These are phyloP conservation scores for Tenthredo scrophulariae DNA, from an alignment of 2,888 invertebrate genomes.

Conservation along the genomic window DNA sequence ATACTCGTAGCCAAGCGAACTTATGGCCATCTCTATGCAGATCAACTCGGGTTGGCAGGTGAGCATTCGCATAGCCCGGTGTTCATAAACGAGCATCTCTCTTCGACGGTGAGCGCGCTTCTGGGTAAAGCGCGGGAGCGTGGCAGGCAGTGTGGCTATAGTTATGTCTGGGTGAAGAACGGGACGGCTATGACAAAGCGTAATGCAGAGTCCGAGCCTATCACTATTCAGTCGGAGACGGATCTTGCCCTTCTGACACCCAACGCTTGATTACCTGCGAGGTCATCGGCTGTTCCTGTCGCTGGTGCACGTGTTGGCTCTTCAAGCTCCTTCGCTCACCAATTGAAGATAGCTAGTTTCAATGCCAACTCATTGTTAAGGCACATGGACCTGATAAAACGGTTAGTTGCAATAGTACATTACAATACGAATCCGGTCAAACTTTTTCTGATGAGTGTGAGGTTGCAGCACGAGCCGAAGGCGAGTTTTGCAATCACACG, in stretches of 20 bases:
- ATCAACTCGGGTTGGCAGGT: too few relatives aligned
- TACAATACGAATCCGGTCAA: too few relatives aligned
- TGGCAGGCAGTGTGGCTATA: neutral
- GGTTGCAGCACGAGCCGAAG: too few relatives aligned
- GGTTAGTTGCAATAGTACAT: too few relatives aligned
- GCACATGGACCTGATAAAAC: neutral
- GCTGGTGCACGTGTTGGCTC: neutral
- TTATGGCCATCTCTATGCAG: too few relatives aligned
- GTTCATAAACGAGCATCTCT: neutral
- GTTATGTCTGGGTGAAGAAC: conserved; percentile 3
- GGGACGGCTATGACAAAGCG: neutral
- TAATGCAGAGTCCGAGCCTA: neutral
- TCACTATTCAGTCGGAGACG: neutral
- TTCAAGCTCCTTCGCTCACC: neutral
- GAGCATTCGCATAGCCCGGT: too few relatives aligned
- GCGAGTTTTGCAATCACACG: too few relatives aligned
- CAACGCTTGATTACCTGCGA: neutral
- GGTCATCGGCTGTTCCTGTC: neutral
- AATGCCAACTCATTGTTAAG: neutral
- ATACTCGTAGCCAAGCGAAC: too few relatives aligned
- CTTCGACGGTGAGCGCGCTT: neutral
- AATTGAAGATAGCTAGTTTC: neutral
- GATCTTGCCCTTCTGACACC: neutral
- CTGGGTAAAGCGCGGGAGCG: neutral
- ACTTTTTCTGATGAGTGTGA: too few relatives aligned